Evolutionary conservation across 2,888 invertebrate genomes (phyloP).

Genomic region (Quadriops clusia): DNA sequence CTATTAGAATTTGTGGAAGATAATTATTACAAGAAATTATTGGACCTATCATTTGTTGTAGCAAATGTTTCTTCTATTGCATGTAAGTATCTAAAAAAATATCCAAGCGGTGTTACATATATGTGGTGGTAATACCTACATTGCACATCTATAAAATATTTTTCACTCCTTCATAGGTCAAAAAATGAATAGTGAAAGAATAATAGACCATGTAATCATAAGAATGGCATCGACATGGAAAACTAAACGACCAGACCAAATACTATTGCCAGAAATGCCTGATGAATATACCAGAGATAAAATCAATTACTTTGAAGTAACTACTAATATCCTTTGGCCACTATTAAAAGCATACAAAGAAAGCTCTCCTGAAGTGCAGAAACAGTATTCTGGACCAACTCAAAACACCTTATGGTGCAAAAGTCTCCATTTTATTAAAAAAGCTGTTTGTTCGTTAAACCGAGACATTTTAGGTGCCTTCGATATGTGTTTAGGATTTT

Average conservation of each 20-base stretch:
- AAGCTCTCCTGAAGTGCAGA: background rate
- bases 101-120: too few species aligned
- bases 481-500: constrained; percentile 20
- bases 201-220: constrained; percentile 28
- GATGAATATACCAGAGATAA: constrained; percentile 15
- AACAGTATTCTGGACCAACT: constrained; percentile 8
- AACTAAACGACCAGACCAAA: too few species aligned
- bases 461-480: constrained; percentile 20
- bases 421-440: constrained; percentile 5
- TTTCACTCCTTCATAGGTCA: constrained; percentile 23
- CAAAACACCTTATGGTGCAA: constrained; percentile 11
- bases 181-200: constrained; percentile 27
- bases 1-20: constrained; percentile 25
- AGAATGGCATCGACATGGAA: constrained; percentile 29
- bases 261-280: constrained; percentile 13
- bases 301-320: constrained; percentile 14
- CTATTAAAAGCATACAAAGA: constrained; percentile 13
- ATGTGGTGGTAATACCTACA: too few species aligned
- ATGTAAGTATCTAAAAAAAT: constrained; percentile 27
- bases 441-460: background rate
- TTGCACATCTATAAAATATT: too few species aligned
- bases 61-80: constrained; percentile 22
- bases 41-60: constrained; percentile 26
- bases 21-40: constrained; percentile 25
- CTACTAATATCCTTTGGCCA: constrained; percentile 16